phyloP scores from a whole-genome alignment of 2,113 vertebrate genomes.

The Chrysemys picta region DNA sequence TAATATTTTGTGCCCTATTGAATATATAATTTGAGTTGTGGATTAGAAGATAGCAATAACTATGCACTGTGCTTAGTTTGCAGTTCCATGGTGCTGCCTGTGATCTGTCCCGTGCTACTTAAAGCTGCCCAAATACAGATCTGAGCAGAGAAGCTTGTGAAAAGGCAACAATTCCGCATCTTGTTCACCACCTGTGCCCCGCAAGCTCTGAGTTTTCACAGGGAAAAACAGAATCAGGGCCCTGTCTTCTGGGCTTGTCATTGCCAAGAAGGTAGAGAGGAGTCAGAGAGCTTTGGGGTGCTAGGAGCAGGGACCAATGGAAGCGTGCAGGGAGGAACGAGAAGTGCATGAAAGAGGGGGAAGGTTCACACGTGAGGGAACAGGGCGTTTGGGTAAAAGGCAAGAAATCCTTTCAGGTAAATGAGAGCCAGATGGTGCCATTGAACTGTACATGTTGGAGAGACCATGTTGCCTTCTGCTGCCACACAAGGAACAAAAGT shows the following conservation, averaged over 20 bases:
- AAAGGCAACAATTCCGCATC: not conserved
- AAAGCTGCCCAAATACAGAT: rapidly evolving
- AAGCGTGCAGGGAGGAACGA: not conserved
- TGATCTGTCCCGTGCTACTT: not conserved
- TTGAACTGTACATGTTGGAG: not conserved
- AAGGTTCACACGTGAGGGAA: not conserved
- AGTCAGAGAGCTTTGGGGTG: not conserved
- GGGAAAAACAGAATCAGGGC: not conserved
- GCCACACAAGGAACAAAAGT: not conserved
- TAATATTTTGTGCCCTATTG: rapidly evolving
- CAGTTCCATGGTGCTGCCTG: rapidly evolving
- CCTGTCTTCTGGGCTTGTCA: not conserved
- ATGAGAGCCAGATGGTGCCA: not conserved
- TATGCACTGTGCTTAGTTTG: rapidly evolving
- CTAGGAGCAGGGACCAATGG: not conserved
- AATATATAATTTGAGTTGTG: rapidly evolving
- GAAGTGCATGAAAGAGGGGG: not conserved
- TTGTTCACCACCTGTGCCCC: not conserved
- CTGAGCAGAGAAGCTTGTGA: not conserved
- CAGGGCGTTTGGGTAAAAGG: not conserved
- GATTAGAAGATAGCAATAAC: not conserved
- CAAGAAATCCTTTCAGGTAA: not conserved
- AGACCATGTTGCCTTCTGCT: not conserved
- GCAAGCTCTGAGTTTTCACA: not conserved
- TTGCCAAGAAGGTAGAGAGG: not conserved